These are phyloP conservation scores for Pipa parva DNA, from an alignment of 2,113 vertebrate species.

Conservation along the genomic window DNA sequence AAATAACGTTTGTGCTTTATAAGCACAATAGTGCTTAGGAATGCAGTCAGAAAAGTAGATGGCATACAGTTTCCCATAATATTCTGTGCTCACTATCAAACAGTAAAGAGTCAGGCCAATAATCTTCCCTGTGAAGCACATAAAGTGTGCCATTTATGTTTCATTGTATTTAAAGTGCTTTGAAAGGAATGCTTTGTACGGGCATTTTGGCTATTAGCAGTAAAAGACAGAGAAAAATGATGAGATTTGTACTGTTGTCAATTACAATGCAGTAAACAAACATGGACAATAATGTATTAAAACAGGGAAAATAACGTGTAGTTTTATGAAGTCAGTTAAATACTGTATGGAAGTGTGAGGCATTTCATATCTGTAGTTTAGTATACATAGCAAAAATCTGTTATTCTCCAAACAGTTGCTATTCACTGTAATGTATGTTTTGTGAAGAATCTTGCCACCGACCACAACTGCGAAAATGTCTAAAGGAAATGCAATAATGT, in stretches of 20 bases:
- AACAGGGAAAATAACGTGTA: neutral
- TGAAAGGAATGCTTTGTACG: neutral
- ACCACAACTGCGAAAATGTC: too few relatives aligned
- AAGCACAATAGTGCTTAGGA: too few relatives aligned
- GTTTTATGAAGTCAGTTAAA: neutral
- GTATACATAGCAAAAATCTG: too few relatives aligned
- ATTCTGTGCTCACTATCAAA: too few relatives aligned
- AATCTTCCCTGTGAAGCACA: neutral
- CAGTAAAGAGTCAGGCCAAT: neutral
- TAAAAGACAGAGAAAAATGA: neutral
- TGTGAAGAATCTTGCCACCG: too few relatives aligned
- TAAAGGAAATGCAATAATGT: too few relatives aligned
- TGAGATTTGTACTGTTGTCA: neutral
- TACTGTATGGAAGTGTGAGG: neutral
- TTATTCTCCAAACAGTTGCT: too few relatives aligned
- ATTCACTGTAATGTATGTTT: too few relatives aligned
- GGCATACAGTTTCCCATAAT: too few relatives aligned
- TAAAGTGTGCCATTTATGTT: neutral
- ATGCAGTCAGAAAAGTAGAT: too few relatives aligned
- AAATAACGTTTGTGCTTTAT: too few relatives aligned
- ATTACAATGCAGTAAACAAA: neutral
- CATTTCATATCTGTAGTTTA: neutral
- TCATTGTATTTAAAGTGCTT: neutral
- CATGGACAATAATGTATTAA: neutral
- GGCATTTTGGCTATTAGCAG: neutral